phyloP scores from a whole-genome alignment of 2,113 vertebrate species.

The Lampris megalopsis region DNA sequence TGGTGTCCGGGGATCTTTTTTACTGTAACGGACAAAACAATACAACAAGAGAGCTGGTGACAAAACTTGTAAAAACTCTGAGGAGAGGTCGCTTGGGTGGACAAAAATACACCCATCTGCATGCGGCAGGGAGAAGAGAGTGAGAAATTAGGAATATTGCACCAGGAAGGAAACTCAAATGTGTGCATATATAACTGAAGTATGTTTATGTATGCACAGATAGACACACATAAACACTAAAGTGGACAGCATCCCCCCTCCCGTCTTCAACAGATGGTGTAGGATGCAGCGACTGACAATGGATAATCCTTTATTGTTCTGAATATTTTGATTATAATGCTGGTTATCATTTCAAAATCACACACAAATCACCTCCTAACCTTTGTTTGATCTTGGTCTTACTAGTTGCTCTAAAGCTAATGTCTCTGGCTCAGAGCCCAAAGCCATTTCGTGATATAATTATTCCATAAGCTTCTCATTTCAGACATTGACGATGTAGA shows the following conservation, averaged over 20 bases:
- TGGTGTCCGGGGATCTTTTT: neutral
- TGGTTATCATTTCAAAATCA: slow-evolving; percentile 63
- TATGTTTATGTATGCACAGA: slow-evolving; percentile 25
- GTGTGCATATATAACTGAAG: neutral
- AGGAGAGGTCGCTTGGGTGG: neutral
- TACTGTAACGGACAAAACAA: neutral
- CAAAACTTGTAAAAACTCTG: neutral
- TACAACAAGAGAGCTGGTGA: neutral
- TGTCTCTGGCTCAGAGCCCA: slow-evolving; percentile 41
- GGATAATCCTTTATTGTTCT: slow-evolving; percentile 73
- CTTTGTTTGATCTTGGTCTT: slow-evolving; percentile 53
- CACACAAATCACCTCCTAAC: slow-evolving; percentile 62
- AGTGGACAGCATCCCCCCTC: slow-evolving; percentile 34
- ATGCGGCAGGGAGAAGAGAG: too few species aligned
- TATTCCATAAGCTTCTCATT: slow-evolving; percentile 59
- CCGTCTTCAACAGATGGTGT: slow-evolving; percentile 65
- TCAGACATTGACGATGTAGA: slow-evolving; percentile 41
- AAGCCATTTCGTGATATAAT: slow-evolving; percentile 53
- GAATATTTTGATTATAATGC: slow-evolving; percentile 68
- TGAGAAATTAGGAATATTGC: neutral
- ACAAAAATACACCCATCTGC: too few species aligned
- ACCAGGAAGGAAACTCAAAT: neutral
- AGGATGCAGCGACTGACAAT: slow-evolving; percentile 35
- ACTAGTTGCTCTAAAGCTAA: slow-evolving; percentile 44
- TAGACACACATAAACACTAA: slow-evolving; percentile 20